Base-by-base conservation (phyloP, 2,797 vertebrate species). In the Labeo calbasu region DNA sequence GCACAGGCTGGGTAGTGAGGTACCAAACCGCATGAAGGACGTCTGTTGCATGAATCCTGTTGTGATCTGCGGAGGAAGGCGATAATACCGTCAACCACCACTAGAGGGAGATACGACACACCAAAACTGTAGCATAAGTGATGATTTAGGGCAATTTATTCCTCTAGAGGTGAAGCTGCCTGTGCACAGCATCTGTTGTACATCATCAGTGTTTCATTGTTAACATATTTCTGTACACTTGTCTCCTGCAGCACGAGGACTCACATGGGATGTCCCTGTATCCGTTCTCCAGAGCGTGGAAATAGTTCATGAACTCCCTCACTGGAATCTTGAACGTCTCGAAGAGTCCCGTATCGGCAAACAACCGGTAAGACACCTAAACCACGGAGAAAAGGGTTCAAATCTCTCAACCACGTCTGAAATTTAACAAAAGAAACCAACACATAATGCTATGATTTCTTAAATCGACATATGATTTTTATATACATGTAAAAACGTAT, bases 241-340 rank as follows among this genome's bases (percentile, higher is more conserved):
- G 50, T 43, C 32, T 78, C 43, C 71, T 32, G 68, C 36, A 28
- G 28, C 81, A 46, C n/a, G 90, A 5, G 21, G 85, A 97, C 98
- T 98, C 93, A 99, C 98, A 99, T 91, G 98, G 98, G 91, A 99
- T 99, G 89, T 99, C 96, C 93, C 98, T 95, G 94, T 99, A 99
- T 83, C 98, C 98, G 77, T 96, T 97, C 94, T 99, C 98, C 91
- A 99, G 94, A 84, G 98, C 97, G 77, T 99, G 97, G 91, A 99
- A 99, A 91, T 99, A 99, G 93, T 99, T 99, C 97, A 99, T 98
- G 92, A 99, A 99, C 92, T 99, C 97, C 88, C 93, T 96, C 81
- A 97, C 90, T 0, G 98, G 98, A 89, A 99, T 99, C 94, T 98
- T 98, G 93, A 99, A 99, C 17, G 96, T 98, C 92, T 96, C 95